phyloP scores from a whole-genome alignment of 2,888 invertebrate species.

The Acleris literana region DNA sequence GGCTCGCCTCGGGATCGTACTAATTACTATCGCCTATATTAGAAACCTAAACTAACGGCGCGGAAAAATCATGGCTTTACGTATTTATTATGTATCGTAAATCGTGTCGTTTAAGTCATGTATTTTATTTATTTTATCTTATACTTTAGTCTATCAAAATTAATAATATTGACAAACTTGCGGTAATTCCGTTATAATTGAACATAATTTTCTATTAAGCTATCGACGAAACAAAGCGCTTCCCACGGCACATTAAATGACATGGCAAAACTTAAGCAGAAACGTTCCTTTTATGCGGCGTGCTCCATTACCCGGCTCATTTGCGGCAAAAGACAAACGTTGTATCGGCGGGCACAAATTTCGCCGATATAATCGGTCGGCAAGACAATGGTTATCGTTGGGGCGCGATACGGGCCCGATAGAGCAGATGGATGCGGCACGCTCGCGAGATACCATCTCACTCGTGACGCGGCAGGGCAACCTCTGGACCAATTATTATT shows the following conservation, averaged over 20 bases:
- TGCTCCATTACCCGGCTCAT: constrained; percentile 75
- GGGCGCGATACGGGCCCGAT: constrained; percentile 65
- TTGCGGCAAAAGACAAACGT: constrained; percentile 81
- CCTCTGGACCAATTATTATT: constrained; percentile 80
- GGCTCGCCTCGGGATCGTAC: too few relatives aligned
- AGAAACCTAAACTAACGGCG: too few relatives aligned
- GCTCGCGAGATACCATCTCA: constrained; percentile 74
- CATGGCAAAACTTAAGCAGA: constrained; percentile 73
- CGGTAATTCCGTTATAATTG: constrained; percentile 22
- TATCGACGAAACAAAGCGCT: constrained; percentile 41
- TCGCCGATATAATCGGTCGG: constrained; percentile 76
- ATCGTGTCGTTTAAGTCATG: too few relatives aligned
- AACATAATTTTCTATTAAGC: constrained; percentile 31
- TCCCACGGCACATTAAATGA: constrained; percentile 79
- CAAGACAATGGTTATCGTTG: constrained; percentile 70
- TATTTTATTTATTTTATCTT: too few relatives aligned
- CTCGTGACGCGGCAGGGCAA: constrained; percentile 64
- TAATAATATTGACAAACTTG: constrained; percentile 7
- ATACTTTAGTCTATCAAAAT: neutral
- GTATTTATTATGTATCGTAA: too few relatives aligned
- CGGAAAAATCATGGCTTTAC: too few relatives aligned
- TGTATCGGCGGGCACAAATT: constrained; percentile 75
- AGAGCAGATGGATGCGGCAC: constrained; percentile 80
- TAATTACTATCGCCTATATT: too few relatives aligned
- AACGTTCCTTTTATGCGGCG: constrained; percentile 72